Percentiles rank a stretch among this genome's conserved stretches.
Conservation (phyloP, 2,797 vertebrate genomes). For the Borostomias antarcticus region DNA sequence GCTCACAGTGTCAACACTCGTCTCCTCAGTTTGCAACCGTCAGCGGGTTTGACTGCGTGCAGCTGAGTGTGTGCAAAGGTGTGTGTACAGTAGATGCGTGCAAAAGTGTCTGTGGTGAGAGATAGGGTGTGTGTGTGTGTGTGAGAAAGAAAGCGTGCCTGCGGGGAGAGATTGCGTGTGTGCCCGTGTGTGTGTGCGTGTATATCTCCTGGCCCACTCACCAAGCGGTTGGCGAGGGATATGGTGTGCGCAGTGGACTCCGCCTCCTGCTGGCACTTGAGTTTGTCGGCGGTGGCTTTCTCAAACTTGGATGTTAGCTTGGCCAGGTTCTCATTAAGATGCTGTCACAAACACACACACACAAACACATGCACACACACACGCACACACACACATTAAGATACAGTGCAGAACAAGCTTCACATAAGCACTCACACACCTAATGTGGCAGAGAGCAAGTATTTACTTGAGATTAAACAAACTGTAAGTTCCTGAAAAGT, state of each 20-base stretch:
- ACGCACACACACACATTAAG: slow-evolving; percentile 28
- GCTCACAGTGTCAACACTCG: slow-evolving; percentile 56
- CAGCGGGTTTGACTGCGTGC: slow-evolving; percentile 39
- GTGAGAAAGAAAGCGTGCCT: not conserved
- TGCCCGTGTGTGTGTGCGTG: slow-evolving; percentile 6
- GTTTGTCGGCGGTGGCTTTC: slow-evolving; percentile 90
- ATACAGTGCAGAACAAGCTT: slow-evolving; percentile 30
- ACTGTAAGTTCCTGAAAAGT: slow-evolving; percentile 41
- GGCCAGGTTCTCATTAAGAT: slow-evolving; percentile 90
- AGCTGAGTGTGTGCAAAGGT: slow-evolving; percentile 9
- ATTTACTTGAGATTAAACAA: slow-evolving; percentile 36
- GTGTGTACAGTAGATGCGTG: not conserved
- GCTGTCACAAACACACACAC: slow-evolving; percentile 63
- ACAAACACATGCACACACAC: slow-evolving; percentile 11
- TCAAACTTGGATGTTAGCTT: slow-evolving; percentile 92
- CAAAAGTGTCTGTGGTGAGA: not conserved
- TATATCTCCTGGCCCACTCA: slow-evolving; percentile 66
- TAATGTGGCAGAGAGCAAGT: slow-evolving; percentile 44
- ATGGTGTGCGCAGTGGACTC: slow-evolving; percentile 87
- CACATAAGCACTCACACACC: slow-evolving; percentile 28
- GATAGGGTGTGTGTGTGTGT: not conserved
- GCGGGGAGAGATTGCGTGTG: no score
- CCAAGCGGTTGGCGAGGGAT: slow-evolving; percentile 91
- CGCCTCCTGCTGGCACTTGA: slow-evolving; percentile 92
- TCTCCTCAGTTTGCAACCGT: slow-evolving; percentile 55